These are phyloP conservation scores for Chinchilla lanigera DNA, from an alignment of 2,113 vertebrate genomes.

Conservation along the genomic window DNA sequence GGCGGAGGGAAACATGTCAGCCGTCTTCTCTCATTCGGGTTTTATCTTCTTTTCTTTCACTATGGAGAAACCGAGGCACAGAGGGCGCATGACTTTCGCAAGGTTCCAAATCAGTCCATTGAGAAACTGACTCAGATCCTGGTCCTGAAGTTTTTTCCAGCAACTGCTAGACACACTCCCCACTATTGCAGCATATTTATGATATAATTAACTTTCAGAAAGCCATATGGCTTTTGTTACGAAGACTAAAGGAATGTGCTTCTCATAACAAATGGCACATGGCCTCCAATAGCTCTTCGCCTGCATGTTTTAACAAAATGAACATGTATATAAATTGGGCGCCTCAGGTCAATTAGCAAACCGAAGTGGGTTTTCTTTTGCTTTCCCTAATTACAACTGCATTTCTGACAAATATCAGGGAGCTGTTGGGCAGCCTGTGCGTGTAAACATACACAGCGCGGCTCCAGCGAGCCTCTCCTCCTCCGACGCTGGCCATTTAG, in stretches of 20 bases:
- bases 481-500: neutral
- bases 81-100: neutral
- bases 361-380: conserved; percentile 37
- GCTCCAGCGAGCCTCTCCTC: neutral
- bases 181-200: conserved; percentile 83
- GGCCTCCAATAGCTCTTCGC: conserved; percentile 69
- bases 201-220: conserved; percentile 83
- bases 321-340: conserved; percentile 69
- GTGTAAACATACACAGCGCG: neutral
- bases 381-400: conserved; percentile 56
- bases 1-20: neutral
- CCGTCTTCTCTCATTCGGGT: neutral
- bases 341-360: conserved; percentile 72
- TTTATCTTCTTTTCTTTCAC: neutral
- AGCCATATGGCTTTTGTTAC: conserved; percentile 85
- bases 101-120: conserved; percentile 38
- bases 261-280: conserved; percentile 82
- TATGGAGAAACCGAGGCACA: conserved; percentile 3
- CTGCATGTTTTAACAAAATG: conserved; percentile 76
- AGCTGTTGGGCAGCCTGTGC: neutral
- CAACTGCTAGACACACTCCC: conserved; percentile 60
- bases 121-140: conserved; percentile 43
- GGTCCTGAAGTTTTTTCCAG: conserved; percentile 39
- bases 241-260: conserved; percentile 83
- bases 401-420: conserved; percentile 53